phyloP scores from a whole-genome alignment of 2,797 vertebrate species.

The Malurus leucopterus region DNA sequence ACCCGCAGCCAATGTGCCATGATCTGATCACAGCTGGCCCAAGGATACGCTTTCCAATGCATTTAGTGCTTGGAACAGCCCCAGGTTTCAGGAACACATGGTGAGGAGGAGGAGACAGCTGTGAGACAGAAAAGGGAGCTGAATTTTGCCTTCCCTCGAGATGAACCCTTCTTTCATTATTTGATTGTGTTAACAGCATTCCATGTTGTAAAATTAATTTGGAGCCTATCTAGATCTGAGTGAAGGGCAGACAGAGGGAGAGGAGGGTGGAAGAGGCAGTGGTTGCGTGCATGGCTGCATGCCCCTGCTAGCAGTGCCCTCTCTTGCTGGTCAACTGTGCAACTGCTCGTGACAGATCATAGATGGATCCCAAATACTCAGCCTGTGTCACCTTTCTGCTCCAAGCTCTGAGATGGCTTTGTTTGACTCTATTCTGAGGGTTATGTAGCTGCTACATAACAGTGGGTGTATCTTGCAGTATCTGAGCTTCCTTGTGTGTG shows the following conservation, averaged over 20 bases:
- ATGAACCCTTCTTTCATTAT: constrained; percentile 58
- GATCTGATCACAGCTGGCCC: constrained; percentile 76
- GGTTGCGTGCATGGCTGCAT: background rate
- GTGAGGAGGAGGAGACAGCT: constrained; percentile 55
- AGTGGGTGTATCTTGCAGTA: background rate
- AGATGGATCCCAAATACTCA: background rate
- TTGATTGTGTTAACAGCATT: constrained; percentile 57
- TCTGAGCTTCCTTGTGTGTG: background rate
- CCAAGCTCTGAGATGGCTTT: background rate
- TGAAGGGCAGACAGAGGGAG: background rate
- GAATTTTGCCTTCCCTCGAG: constrained; percentile 58
- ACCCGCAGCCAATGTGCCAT: constrained; percentile 42
- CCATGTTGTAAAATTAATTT: constrained; percentile 42
- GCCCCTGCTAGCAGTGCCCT: background rate
- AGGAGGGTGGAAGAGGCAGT: background rate
- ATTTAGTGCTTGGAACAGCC: constrained; percentile 70
- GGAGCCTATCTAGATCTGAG: constrained; percentile 25
- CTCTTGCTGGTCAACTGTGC: background rate
- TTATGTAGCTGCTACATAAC: background rate
- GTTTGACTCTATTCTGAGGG: background rate
- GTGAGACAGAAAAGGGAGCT: constrained; percentile 35
- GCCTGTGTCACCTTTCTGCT: background rate
- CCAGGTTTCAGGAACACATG: constrained; percentile 74
- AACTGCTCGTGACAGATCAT: background rate
- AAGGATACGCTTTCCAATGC: constrained; percentile 72